Evolutionary conservation across 2,113 vertebrate species (phyloP).

Genomic region (Psittacula cyanocephala): DNA sequence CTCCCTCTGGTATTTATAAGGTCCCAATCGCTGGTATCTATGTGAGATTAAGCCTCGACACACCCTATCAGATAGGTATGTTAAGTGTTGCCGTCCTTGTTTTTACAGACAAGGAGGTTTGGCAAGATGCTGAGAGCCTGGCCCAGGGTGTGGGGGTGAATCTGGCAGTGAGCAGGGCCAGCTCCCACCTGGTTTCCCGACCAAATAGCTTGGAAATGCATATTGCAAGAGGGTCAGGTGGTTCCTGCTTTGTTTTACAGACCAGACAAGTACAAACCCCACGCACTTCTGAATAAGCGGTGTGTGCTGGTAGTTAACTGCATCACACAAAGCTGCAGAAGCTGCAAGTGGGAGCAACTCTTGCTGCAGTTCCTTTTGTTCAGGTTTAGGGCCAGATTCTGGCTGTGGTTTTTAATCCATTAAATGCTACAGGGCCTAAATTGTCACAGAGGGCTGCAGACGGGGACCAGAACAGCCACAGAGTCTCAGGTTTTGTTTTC

Average conservation of each 20-base stretch:
- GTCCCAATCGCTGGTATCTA: constrained; percentile 46
- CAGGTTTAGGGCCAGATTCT: neutral
- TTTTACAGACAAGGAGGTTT: constrained; percentile 53
- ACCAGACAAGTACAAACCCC: neutral
- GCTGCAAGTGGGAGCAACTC: neutral
- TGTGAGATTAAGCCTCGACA: constrained; percentile 47
- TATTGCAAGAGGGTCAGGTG: neutral
- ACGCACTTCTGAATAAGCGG: neutral
- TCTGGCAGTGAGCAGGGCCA: neutral
- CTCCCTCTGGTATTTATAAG: constrained; percentile 55
- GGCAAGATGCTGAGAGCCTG: neutral
- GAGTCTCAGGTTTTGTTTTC: neutral
- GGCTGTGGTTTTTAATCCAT: neutral
- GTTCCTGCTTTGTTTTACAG: neutral
- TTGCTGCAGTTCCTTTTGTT: neutral
- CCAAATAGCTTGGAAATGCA: neutral
- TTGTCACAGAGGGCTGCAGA: neutral
- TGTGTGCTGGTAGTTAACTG: neutral
- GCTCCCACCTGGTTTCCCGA: neutral
- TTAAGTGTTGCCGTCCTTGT: constrained; percentile 50
- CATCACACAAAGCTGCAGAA: neutral
- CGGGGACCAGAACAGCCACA: neutral
- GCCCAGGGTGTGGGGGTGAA: neutral
- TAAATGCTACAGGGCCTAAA: neutral
- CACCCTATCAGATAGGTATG: constrained; percentile 61